Percentiles rank a stretch among this genome's conserved stretches.
Conservation (phyloP, 2,888 invertebrate species). For the Parthenolecanium corni region DNA sequence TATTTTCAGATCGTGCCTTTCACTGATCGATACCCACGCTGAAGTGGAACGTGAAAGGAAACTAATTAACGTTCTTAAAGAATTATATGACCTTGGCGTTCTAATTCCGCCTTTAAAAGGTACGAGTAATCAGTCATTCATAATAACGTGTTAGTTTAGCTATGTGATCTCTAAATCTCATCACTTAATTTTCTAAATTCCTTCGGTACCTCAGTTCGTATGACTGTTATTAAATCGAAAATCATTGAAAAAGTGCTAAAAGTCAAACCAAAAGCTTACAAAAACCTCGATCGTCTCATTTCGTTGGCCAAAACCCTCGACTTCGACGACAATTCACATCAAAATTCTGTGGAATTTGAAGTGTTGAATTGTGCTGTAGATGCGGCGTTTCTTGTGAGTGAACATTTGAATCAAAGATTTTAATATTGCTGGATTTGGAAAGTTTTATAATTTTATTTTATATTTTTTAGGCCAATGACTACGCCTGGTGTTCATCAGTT, state of each 20-base stretch:
- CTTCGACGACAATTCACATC: background rate
- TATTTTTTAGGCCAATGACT: conserved; percentile 8
- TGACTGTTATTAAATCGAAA: conserved; percentile 7
- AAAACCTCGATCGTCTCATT: conserved; percentile 12
- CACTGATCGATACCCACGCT: conserved; percentile 4
- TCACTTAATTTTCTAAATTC: too few species aligned
- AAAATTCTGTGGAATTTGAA: background rate
- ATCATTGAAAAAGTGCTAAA: conserved; percentile 22
- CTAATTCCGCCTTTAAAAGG: conserved; percentile 18
- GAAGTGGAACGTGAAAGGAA: conserved; percentile 15
- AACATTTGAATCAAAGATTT: background rate
- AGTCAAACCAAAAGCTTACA: conserved; percentile 6
- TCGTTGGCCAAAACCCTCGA: conserved; percentile 9
- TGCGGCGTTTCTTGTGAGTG: conserved; percentile 4
- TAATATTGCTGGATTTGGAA: background rate
- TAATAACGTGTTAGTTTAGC: too few species aligned
- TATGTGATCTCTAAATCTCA: too few species aligned
- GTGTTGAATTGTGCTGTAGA: conserved; percentile 7
- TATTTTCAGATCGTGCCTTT: conserved; percentile 8
- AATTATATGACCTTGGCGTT: conserved; percentile 15
- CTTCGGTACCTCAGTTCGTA: conserved; percentile 2
- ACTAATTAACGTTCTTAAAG: conserved; percentile 10
- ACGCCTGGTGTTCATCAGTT: conserved; percentile 10
- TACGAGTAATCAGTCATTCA: too few species aligned
- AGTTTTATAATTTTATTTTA: too few species aligned